phyloP scores from a whole-genome alignment of 2,888 invertebrate species.

The Brenthis hecate region DNA sequence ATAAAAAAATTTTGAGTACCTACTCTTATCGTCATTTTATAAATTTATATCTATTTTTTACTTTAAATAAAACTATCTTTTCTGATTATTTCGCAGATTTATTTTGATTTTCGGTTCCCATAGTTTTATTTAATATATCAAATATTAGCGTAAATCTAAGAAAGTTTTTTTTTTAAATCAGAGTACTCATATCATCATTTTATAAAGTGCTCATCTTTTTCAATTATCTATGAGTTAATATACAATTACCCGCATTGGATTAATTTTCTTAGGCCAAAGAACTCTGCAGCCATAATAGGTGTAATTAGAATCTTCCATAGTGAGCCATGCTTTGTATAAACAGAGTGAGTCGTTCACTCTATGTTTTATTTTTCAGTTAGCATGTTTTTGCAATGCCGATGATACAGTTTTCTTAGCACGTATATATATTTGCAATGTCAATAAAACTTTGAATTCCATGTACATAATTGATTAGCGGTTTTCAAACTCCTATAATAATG shows the following conservation, averaged over 20 bases:
- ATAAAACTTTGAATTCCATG: conserved; percentile 41
- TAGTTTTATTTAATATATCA: too few relatives aligned
- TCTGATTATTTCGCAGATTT: too few relatives aligned
- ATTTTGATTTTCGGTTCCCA: too few relatives aligned
- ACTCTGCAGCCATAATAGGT: conserved; percentile 48
- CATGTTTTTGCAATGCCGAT: conserved; percentile 44
- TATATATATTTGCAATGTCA: conserved; percentile 46
- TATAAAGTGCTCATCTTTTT: neutral
- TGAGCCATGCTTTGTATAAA: conserved; percentile 50
- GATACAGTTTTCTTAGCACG: conserved; percentile 45
- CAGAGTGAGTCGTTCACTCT: conserved; percentile 45
- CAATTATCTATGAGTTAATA: conserved; percentile 7
- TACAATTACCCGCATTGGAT: conserved; percentile 5
- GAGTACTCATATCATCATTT: too few relatives aligned
- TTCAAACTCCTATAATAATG: conserved; percentile 42
- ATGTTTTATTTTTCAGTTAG: conserved; percentile 53
- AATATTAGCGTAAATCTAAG: too few relatives aligned
- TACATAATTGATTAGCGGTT: conserved; percentile 47
- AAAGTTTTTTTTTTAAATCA: too few relatives aligned
- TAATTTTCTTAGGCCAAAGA: conserved; percentile 20
- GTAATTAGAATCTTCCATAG: conserved; percentile 61
- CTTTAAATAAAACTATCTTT: too few relatives aligned
- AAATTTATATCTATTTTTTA: too few relatives aligned
- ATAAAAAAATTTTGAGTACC: too few relatives aligned
- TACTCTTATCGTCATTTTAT: too few relatives aligned